Evolutionary conservation across 2,888 invertebrate genomes (phyloP).

Genomic region (Schrankia costaestrigalis): DNA sequence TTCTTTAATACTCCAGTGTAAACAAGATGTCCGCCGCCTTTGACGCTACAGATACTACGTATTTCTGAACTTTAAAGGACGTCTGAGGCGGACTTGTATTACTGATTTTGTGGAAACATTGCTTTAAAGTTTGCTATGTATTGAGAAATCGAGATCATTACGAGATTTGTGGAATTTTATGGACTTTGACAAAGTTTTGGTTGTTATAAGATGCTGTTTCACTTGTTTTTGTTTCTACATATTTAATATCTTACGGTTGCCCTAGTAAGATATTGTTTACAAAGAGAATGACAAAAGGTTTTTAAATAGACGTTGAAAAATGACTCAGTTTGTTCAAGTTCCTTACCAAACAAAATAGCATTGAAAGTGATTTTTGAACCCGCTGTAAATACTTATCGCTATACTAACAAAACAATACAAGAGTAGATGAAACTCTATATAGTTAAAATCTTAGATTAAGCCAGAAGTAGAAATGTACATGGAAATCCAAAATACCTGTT

Average conservation of each 20-base stretch:
- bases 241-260: too few relatives aligned
- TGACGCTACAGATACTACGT: conserved; percentile 15
- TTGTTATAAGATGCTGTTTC: too few relatives aligned
- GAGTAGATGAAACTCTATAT: conserved; percentile 41
- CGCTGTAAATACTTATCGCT: conserved; percentile 29
- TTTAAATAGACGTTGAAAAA: too few relatives aligned
- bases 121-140: too few relatives aligned
- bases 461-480: conserved; percentile 64
- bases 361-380: conserved; percentile 11
- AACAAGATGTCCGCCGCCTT: conserved; percentile 21
- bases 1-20: conserved; percentile 11
- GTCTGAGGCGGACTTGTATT: not conserved
- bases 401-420: conserved; percentile 39
- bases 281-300: too few relatives aligned
- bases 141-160: too few relatives aligned
- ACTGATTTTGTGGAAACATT: not conserved
- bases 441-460: conserved; percentile 53
- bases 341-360: conserved; percentile 27
- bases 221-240: too few relatives aligned
- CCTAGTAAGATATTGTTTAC: too few relatives aligned
- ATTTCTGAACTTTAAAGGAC: conserved; percentile 8
- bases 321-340: conserved; percentile 15
- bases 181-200: too few relatives aligned
- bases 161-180: too few relatives aligned
- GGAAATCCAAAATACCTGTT: conserved; percentile 78